These are phyloP conservation scores for Peromyscus aztecus DNA, from an alignment of 2,797 vertebrate species.

Conservation along the genomic window DNA sequence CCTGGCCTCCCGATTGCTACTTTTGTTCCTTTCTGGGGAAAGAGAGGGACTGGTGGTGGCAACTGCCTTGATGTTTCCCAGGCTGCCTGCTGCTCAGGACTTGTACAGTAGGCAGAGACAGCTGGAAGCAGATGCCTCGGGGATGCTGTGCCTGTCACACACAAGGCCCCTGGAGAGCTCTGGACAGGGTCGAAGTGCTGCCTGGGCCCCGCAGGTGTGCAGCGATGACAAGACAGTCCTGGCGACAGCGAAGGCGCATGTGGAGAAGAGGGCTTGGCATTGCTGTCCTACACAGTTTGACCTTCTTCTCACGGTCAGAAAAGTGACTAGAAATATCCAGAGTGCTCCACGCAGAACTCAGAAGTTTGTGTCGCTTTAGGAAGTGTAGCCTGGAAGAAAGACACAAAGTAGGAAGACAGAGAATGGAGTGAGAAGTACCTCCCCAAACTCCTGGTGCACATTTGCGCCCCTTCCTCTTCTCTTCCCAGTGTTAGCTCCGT, in stretches of 20 bases:
- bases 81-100: neutral
- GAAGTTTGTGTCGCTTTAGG: neutral
- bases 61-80: neutral
- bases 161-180: neutral
- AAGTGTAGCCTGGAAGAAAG: neutral
- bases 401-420: neutral
- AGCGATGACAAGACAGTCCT: neutral
- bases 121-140: neutral
- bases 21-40: neutral
- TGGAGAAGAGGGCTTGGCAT: neutral
- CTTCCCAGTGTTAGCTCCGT: neutral
- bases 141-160: neutral
- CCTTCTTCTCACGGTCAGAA: neutral
- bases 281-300: neutral
- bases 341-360: neutral
- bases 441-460: no score
- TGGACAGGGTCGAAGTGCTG: neutral
- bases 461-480: neutral
- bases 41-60: neutral
- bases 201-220: no score
- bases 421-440: neutral
- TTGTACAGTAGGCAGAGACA: neutral
- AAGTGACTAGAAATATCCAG: conserved; percentile 6
- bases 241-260: neutral
- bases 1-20: neutral